A percentile compares a stretch with the other conserved stretches of the same genome.
Conservation (phyloP, 2,888 invertebrate genomes). For the Hipparchia sbordonii region DNA sequence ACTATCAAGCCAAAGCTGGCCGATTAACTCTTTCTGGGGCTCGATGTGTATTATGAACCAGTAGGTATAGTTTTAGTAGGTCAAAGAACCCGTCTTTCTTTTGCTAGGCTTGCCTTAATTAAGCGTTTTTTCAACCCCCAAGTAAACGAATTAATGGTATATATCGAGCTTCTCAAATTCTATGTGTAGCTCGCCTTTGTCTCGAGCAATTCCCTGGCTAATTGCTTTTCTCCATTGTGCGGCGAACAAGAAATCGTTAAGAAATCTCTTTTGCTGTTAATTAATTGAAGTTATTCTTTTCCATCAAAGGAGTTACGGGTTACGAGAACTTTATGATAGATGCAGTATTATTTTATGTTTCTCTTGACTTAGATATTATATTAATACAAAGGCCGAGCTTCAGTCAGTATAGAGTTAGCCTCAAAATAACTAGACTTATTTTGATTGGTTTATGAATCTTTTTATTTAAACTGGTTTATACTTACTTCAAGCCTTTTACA, state of each 20-base stretch:
- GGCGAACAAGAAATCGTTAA: slow-evolving; percentile 69
- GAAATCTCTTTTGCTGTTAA: slow-evolving; percentile 67
- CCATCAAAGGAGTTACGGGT: slow-evolving; percentile 37
- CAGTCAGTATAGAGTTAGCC: no score
- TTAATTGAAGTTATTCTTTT: slow-evolving; percentile 65
- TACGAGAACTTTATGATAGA: neutral
- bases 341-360: neutral
- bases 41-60: no score
- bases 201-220: slow-evolving; percentile 60
- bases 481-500: no score
- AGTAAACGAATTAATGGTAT: slow-evolving; percentile 21
- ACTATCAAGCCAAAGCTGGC: no score
- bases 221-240: slow-evolving; percentile 71
- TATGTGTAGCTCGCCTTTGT: slow-evolving; percentile 49
- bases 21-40: no score
- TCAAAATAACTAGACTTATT: no score
- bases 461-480: no score
- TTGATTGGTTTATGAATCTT: no score
- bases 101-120: neutral
- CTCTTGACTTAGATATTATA: no score
- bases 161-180: slow-evolving; percentile 27
- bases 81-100: no score
- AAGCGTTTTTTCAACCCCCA: slow-evolving; percentile 9
- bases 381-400: no score
- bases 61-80: no score